Conservation (phyloP, 2,888 invertebrate species). For the Drosophila rubida region DNA sequence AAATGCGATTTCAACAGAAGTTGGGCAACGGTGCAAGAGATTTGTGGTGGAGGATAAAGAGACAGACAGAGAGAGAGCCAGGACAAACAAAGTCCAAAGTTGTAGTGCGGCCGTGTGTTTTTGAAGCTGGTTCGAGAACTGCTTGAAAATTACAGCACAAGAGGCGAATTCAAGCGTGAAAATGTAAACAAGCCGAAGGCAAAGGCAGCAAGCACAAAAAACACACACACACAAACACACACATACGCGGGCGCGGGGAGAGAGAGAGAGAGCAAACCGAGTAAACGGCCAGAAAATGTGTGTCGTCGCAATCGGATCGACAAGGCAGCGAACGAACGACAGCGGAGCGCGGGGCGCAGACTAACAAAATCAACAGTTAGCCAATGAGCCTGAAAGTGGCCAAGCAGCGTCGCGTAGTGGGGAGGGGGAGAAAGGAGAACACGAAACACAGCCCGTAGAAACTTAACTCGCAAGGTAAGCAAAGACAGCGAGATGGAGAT, state of each 20-base stretch:
- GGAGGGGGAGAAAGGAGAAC: constrained; percentile 14
- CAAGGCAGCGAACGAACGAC: no score
- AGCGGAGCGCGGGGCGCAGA: no score
- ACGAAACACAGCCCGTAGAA: constrained; percentile 23
- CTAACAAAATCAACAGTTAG: constrained; percentile 76
- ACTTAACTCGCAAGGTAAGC: constrained; percentile 35
- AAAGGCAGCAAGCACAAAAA: background rate
- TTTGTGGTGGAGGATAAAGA: no score
- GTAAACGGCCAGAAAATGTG: constrained; percentile 59
- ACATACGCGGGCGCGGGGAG: no score
- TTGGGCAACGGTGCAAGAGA: constrained; percentile 20
- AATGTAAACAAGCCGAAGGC: constrained; percentile 70
- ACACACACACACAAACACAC: constrained; percentile 25
- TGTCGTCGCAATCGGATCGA: constrained; percentile 65
- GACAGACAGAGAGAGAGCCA: no score
- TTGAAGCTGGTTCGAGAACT: constrained; percentile 71
- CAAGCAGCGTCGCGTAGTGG: background rate
- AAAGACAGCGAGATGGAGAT: constrained; percentile 5
- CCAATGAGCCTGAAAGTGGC: constrained; percentile 74
- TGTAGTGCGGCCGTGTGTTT: constrained; percentile 50
- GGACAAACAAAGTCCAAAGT: constrained; percentile 49
- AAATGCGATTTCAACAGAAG: constrained; percentile 21
- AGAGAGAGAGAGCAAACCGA: constrained; percentile 19
- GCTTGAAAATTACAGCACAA: constrained; percentile 71
- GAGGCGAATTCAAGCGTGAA: constrained; percentile 73